Base-by-base conservation (phyloP, 1,140 invertebrate species). In the Lordiphosa mommai region DNA sequence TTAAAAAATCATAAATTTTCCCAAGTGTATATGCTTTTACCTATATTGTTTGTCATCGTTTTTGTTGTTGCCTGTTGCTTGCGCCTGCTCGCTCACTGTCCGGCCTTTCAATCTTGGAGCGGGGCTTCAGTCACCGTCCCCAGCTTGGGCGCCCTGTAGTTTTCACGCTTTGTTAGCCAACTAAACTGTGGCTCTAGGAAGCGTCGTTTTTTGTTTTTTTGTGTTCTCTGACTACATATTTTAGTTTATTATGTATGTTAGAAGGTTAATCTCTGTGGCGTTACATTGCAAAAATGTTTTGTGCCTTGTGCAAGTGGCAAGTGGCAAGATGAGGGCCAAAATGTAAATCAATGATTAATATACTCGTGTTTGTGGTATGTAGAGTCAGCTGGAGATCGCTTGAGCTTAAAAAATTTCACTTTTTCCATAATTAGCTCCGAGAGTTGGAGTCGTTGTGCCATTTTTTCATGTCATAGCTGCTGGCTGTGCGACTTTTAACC, bases 111-210 rank as follows among this genome's bases (percentile, higher is more conserved):
- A 60, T 69, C 48, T 64, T 49, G 16, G 20, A 56, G 41, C 27
- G 23, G 23, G 40, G 20, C 40, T 51, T 51, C 59, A 29, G 59
- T 51, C 59, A 29, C 44, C 51, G 47, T 50, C 34, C 34, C 10
- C 51, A 43, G 58, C 51, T 47, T 51, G 34, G 36, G 65, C 63
- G 53, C 56, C 64, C 72, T 72, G 79, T 72, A 68, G 69, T 82
- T 82, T 82, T 82, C 72, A 82, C 79, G 77, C 79, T 85, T 82
- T 82, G 77, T 82, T 82, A 77, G 77, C 79, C 60, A 72, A 67
- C 77, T 77, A 85, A 82, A 82, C 77, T 85, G 76, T 84, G 63
- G 40, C 40, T 49, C 14, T 46, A 69, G 74, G 71, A 71, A 71
- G 76, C 61, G 43, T 53, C 49, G 37, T 44, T 49, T 53, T 49